phyloP scores from a whole-genome alignment of 2,113 vertebrate genomes.

The Phaethornis superciliosus region DNA sequence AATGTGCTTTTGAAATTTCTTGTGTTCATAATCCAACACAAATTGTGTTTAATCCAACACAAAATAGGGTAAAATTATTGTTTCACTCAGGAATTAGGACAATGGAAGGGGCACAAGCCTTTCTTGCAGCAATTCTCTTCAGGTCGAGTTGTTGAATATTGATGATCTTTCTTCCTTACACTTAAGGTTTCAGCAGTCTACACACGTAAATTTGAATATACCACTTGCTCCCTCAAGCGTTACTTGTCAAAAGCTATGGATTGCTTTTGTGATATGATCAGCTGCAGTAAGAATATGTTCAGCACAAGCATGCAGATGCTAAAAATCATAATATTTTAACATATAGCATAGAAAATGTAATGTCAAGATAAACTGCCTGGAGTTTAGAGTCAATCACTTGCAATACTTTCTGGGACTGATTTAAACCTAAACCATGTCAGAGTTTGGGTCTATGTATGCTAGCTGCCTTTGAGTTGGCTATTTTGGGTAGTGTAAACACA shows the following conservation, averaged over 20 bases:
- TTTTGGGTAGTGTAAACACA: not conserved
- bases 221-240: not conserved
- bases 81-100: not conserved
- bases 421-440: not conserved
- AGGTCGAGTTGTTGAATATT: not conserved
- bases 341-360: not conserved
- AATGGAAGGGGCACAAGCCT: not conserved
- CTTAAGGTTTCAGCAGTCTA: not conserved
- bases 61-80: not conserved
- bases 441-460: not conserved
- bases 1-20: not conserved
- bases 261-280: not conserved
- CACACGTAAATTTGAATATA: not conserved
- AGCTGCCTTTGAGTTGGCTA: not conserved
- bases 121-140: not conserved
- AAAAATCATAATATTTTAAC: not conserved
- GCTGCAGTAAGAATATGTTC: not conserved
- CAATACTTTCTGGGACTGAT: not conserved
- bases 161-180: not conserved
- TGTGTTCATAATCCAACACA: not conserved
- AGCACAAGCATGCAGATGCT: not conserved
- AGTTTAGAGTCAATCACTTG: not conserved
- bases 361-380: not conserved
- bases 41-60: not conserved
- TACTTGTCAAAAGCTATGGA: not conserved